These are phyloP conservation scores for Triplophysa bombifrons DNA, from an alignment of 2,797 vertebrate genomes.

Conservation along the genomic window DNA sequence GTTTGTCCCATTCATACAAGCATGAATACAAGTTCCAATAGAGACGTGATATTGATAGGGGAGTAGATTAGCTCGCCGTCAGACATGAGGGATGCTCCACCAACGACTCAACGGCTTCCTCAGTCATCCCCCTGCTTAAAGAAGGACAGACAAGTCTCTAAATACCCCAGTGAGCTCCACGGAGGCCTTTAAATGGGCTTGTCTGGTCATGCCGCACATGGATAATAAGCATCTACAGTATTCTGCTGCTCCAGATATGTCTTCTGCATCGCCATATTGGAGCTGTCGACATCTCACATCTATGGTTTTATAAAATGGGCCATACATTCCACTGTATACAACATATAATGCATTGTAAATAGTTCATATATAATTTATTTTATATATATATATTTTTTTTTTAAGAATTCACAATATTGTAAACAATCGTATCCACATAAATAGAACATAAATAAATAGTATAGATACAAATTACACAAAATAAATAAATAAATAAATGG, in stretches of 20 bases:
- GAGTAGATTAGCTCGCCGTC: constrained; percentile 46
- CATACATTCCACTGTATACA: neutral
- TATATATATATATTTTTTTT: too few species aligned
- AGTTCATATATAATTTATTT: neutral
- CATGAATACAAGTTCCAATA: constrained; percentile 27
- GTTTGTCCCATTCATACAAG: constrained; percentile 21
- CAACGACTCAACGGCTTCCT: constrained; percentile 51
- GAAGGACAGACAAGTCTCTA: constrained; percentile 26
- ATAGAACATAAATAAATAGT: neutral
- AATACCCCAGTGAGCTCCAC: constrained; percentile 21
- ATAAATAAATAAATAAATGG: neutral
- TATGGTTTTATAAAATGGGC: neutral
- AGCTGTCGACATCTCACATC: neutral
- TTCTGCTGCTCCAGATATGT: neutral
- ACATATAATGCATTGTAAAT: neutral
- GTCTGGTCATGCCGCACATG: constrained; percentile 21
- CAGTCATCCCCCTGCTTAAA: constrained; percentile 47
- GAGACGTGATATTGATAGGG: constrained; percentile 35
- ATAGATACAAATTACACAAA: neutral
- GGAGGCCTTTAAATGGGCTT: constrained; percentile 36
- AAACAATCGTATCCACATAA: too few species aligned
- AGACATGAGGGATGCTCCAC: constrained; percentile 22
- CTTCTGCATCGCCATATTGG: neutral
- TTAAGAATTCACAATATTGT: too few species aligned
- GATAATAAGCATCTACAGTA: constrained; percentile 18